phyloP scores from a whole-genome alignment of 1,140 invertebrate species.

The Archegozetes longisetosus region DNA sequence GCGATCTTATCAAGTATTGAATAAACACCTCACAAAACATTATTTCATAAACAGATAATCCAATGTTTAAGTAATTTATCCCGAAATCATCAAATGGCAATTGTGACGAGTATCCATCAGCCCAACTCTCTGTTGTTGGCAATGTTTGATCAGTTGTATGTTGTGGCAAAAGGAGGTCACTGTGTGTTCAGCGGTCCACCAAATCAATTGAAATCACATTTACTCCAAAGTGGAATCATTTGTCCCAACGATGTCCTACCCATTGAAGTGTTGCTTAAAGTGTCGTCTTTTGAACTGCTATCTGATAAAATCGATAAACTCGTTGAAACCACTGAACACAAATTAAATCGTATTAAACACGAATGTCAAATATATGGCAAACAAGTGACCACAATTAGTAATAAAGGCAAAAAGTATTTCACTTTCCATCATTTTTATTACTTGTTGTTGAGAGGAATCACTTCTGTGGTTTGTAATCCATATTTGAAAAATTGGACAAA shows the following conservation, averaged over 20 bases:
- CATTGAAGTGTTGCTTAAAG: neutral
- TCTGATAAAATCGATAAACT: neutral
- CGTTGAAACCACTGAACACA: neutral
- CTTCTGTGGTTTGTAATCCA: neutral
- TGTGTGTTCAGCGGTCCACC: constrained; percentile 24
- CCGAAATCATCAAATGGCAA: neutral
- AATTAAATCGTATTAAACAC: neutral
- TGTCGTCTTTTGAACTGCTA: no score
- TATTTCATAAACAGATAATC: neutral
- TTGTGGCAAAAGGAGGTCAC: constrained; percentile 18
- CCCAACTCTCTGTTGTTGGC: constrained; percentile 15
- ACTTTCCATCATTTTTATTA: neutral
- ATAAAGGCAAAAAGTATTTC: neutral
- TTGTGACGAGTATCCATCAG: constrained; percentile 16
- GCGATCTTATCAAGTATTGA: no score
- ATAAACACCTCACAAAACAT: neutral
- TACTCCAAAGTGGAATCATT: neutral
- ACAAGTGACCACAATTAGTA: neutral
- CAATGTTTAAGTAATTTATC: neutral
- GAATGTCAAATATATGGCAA: neutral
- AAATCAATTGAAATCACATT: neutral
- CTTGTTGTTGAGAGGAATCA: neutral
- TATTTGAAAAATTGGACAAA: neutral
- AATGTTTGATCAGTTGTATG: constrained; percentile 15
- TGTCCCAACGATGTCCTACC: neutral